Percentiles rank a stretch among this genome's conserved stretches.
These are phyloP conservation scores for Watsonalla cultraria DNA, from an alignment of 2,888 invertebrate genomes.

Conservation along the genomic window DNA sequence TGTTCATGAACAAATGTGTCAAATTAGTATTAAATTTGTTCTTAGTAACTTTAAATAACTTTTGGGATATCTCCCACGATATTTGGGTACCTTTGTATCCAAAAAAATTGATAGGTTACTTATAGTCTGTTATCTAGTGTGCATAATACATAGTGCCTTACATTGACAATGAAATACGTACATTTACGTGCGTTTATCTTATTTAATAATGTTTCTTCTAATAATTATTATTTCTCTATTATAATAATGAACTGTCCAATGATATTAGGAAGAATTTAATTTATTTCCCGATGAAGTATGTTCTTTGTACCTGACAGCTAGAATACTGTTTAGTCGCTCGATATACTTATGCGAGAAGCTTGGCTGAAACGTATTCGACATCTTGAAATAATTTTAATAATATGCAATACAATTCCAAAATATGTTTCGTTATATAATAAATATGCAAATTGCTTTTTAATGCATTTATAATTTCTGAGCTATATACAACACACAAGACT, in stretches of 20 bases:
- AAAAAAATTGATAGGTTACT: slow-evolving; percentile 8
- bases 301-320: background rate
- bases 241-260: background rate
- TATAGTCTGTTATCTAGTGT: slow-evolving; percentile 13
- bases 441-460: slow-evolving; percentile 58
- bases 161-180: slow-evolving; percentile 8
- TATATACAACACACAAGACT: slow-evolving; percentile 78
- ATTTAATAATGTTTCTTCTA: slow-evolving; percentile 12
- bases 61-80: background rate
- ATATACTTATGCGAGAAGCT: slow-evolving; percentile 50
- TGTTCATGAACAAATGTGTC: background rate
- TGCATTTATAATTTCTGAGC: slow-evolving; percentile 71
- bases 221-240: background rate
- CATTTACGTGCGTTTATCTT: slow-evolving; percentile 4
- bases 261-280: no score
- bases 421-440: slow-evolving; percentile 28
- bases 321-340: slow-evolving; percentile 2
- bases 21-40: background rate
- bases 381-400: slow-evolving; percentile 16
- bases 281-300: no score
- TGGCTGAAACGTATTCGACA: slow-evolving; percentile 36
- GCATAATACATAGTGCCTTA: slow-evolving; percentile 15
- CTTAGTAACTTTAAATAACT: background rate
- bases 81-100: background rate
- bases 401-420: slow-evolving; percentile 22